Evolutionary conservation across 2,888 invertebrate species (phyloP), one percentile per base, ranked within the genome.

Genomic region (Teleiodes luculella): DNA sequence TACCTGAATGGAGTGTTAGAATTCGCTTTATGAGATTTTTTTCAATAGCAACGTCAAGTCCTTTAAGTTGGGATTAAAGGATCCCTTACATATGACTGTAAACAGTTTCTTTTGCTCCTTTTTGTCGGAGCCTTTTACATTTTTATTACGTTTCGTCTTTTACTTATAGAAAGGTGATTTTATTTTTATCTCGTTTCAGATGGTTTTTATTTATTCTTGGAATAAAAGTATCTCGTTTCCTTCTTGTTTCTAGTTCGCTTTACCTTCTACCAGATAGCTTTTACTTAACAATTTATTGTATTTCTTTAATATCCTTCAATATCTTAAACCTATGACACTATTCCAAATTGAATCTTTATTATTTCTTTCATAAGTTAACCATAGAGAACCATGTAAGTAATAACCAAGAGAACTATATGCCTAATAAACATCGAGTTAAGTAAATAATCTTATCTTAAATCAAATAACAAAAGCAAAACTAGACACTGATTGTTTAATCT

Each of bases 1-100:
- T 82, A 88, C 86, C 88, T 87, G 87, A 84, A 86, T 85, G 82
- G 86, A 86, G 83, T 84, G 78, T 74, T 76, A 86, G 81, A 81
- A 86, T 86, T 84, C 82, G 77, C 72, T 86, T 86, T 87, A 88
- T 88, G 86, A 88, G 86, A 86, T 85, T 78, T 76, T 76, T 80
- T 78, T 74, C 72, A 76, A 80, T 76, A 78, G 74, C 68, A 64
- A 72, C 64, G 67, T 41, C 46, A 46, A 79, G 69, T 79, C 73
- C 71, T 79, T 80, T 79, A 76, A 70, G 64, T 63, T 53, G 64
- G 68, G 83, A 85, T 85, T 83, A 85, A 68, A 72, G 79, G 80
- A 80, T 81, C 77, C 68, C 62, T 63, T 69, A 69, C 70, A 74
- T 74, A 66, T 72, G 65, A 75, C 65, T 57, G 73, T 76, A 77